These are phyloP conservation scores for Eugnorisma glareosa DNA, from an alignment of 2,888 invertebrate genomes.

Conservation along the genomic window DNA sequence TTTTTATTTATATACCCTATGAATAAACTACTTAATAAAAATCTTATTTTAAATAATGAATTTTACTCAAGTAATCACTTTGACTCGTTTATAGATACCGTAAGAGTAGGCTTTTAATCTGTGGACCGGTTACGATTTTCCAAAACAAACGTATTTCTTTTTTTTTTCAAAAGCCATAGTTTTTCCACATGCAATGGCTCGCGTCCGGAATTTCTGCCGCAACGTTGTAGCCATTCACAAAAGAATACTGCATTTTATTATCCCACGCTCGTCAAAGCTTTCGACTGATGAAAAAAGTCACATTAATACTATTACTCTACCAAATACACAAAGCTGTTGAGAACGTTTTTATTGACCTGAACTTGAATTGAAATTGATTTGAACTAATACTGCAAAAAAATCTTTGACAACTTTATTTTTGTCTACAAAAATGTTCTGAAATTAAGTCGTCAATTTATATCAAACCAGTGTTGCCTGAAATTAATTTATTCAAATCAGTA, in stretches of 20 bases:
- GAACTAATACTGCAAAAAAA: background rate
- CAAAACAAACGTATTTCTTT: background rate
- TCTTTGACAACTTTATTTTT: too few relatives aligned
- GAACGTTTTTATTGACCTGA: background rate
- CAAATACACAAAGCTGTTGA: background rate
- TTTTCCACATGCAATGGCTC: background rate
- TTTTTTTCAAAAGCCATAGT: background rate
- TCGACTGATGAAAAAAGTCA: background rate
- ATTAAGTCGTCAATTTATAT: background rate
- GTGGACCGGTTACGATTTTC: background rate
- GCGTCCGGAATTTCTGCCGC: background rate
- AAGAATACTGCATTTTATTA: background rate
- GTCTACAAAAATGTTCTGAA: background rate
- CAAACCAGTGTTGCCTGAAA: background rate
- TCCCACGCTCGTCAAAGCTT: background rate
- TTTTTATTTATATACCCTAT: too few relatives aligned
- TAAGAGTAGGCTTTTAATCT: background rate
- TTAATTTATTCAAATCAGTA: conserved; percentile 1
- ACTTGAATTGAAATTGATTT: background rate
- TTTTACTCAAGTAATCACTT: too few relatives aligned
- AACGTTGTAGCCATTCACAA: background rate
- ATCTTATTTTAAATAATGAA: too few relatives aligned
- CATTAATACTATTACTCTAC: background rate
- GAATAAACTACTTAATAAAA: too few relatives aligned
- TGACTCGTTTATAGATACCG: background rate